Percentiles rank a stretch among this genome's conserved stretches.
Conservation (phyloP, 2,113 vertebrate genomes). For the Stigmatopora argus region DNA sequence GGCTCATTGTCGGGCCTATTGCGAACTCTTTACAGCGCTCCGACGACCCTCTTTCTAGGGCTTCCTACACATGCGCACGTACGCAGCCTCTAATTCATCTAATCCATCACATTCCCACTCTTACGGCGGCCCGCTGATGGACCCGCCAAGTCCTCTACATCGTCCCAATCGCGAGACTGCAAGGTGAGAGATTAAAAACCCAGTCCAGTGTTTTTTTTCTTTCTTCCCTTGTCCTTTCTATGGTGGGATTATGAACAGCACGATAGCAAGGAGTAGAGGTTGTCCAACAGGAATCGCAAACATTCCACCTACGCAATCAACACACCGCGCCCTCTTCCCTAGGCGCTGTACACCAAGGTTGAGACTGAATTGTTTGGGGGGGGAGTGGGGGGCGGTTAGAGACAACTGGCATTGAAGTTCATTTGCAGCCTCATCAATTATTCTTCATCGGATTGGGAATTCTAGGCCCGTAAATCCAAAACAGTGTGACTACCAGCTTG, state of each 20-base stretch:
- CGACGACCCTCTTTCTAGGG: conserved; percentile 28
- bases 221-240: too few species aligned
- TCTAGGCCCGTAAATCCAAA: not conserved
- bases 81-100: conserved; percentile 59
- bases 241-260: conserved; percentile 48
- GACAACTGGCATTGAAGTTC: conserved; percentile 13
- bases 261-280: conserved; percentile 30
- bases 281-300: conserved; percentile 35
- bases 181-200: conserved; percentile 53
- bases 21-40: conserved; percentile 44
- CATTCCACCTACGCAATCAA: conserved; percentile 38
- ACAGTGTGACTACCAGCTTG: too few species aligned
- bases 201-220: conserved; percentile 25
- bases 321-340: conserved; percentile 56
- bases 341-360: conserved; percentile 50
- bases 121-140: conserved; percentile 39
- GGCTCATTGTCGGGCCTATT: conserved; percentile 57
- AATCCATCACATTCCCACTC: conserved; percentile 66
- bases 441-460: not conserved
- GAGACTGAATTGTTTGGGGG: conserved; percentile 49
- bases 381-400: conserved; percentile 5
- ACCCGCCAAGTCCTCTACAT: conserved; percentile 38
- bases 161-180: conserved; percentile 32
- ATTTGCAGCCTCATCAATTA: conserved; percentile 2
- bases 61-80: conserved; percentile 42